Evolutionary conservation across 2,797 vertebrate genomes (phyloP), one percentile per base, ranked within the genome.

Genomic region (Onychomys arenicola): DNA sequence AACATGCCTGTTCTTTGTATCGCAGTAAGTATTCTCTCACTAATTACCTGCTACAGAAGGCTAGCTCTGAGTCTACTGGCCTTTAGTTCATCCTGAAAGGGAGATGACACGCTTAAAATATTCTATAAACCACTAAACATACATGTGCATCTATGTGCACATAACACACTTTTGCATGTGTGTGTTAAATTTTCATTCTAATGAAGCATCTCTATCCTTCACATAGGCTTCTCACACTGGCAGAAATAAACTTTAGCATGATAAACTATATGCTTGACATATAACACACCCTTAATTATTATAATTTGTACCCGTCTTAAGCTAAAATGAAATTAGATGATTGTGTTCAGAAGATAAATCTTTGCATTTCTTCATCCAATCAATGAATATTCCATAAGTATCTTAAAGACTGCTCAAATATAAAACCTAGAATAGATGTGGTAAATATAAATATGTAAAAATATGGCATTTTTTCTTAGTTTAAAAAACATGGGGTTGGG

Each of bases 361-460:
- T 94, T 92, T 87, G 40, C 3, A 49, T 81, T 87, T 80, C 29
- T 76, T 88, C 37, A 63, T 82, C 81, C 32, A 49, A 52, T 90
- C 77, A 96, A 52, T 46, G 40, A 88, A 34, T 32, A 84, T 87
- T 55, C 21, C 43, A 43, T 1, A 52, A 81, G 27, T 29, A 52
- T 75, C 12, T 1, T 57, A n/a, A 71, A 21, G 25, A 0, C 17
- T 52, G 57, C 27, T 29, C 65, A 63, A 37, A 59, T 17, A 76
- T 65, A 73, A 90, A 80, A 67, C 55, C 71, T n/a, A 37, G 32
- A 17, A 57, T 57, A 5, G 19, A 9, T 34, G 80, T 4, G 7
- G 6, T 59, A 89, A 86, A 82, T 89, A 91, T 40, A 67, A 86
- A 73, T 23, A 82, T 40, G 59, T 9, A 85, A 92, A 94, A 46